Conservation (phyloP, 1,140 invertebrate species). For the Plectrocnemia conspersa region DNA sequence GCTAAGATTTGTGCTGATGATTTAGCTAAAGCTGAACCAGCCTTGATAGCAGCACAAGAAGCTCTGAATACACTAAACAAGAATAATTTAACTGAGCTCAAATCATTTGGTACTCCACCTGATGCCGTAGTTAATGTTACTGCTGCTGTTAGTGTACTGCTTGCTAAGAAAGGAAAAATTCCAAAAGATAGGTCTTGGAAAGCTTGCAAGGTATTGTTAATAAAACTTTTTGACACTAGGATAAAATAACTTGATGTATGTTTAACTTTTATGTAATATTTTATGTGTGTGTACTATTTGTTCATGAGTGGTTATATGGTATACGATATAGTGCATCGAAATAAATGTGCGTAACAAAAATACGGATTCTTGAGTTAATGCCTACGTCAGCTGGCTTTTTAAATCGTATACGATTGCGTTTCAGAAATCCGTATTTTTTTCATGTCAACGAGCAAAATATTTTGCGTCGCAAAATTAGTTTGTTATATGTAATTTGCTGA, state of each 20-base stretch:
- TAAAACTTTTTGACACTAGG: neutral
- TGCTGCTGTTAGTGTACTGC: conserved; percentile 81
- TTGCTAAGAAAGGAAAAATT: conserved; percentile 80
- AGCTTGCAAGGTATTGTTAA: conserved; percentile 73
- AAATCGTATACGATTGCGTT: too few species aligned
- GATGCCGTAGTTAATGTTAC: conserved; percentile 80
- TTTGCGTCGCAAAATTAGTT: too few species aligned
- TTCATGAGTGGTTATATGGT: too few species aligned
- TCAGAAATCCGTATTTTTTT: too few species aligned
- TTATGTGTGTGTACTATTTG: conserved; percentile 33
- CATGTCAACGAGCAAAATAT: too few species aligned
- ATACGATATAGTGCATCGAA: too few species aligned
- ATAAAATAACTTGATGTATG: too few species aligned
- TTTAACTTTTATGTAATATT: neutral
- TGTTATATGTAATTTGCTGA: too few species aligned
- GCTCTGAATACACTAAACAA: conserved; percentile 92
- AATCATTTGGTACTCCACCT: conserved; percentile 83
- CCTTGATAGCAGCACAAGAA: conserved; percentile 79
- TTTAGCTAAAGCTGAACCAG: conserved; percentile 85
- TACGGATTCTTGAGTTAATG: too few species aligned
- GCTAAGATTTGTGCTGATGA: conserved; percentile 85
- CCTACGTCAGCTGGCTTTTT: too few species aligned
- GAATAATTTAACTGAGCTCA: conserved; percentile 89
- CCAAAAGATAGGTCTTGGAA: conserved; percentile 94
- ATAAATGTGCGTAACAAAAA: too few species aligned